Conservation (phyloP, 2,888 invertebrate genomes). For the Pachycephus smyrnensis region DNA sequence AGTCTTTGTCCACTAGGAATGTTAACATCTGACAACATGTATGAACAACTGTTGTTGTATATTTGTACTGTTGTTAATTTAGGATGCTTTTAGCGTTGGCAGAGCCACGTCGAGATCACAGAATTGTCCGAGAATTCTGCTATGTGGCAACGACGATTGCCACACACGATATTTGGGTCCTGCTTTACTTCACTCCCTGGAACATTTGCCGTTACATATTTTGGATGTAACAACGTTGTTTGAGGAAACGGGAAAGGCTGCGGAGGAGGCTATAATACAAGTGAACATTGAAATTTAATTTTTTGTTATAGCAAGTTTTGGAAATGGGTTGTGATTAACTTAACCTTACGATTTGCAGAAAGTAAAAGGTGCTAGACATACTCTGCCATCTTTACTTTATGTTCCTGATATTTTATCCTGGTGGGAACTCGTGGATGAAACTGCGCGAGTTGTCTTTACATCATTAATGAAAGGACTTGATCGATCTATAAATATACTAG, state of each 20-base stretch:
- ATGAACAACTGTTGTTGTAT: conserved; percentile 24
- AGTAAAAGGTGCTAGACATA: conserved; percentile 81
- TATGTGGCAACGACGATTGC: conserved; percentile 70
- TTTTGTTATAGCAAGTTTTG: background rate
- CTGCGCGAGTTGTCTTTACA: conserved; percentile 58
- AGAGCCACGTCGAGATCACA: conserved; percentile 48
- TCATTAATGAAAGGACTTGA: conserved; percentile 58
- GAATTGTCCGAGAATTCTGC: conserved; percentile 67
- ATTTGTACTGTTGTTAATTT: background rate
- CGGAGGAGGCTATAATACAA: conserved; percentile 85
- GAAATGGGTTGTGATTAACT: background rate
- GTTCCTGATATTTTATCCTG: conserved; percentile 60
- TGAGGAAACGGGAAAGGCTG: conserved; percentile 74
- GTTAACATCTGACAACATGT: conserved; percentile 66
- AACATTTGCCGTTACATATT: conserved; percentile 78
- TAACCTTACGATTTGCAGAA: conserved; percentile 69
- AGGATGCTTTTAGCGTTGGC: conserved; percentile 35
- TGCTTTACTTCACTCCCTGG: conserved; percentile 81
- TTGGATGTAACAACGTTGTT: conserved; percentile 77
- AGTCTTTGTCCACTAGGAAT: conserved; percentile 71
- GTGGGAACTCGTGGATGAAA: conserved; percentile 63
- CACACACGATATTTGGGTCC: conserved; percentile 79
- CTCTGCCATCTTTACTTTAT: conserved; percentile 70
- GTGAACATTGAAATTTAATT: conserved; percentile 61
- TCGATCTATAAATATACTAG: conserved; percentile 56